phyloP scores from a whole-genome alignment of 2,888 invertebrate genomes.

The Allolobophora icterica region DNA sequence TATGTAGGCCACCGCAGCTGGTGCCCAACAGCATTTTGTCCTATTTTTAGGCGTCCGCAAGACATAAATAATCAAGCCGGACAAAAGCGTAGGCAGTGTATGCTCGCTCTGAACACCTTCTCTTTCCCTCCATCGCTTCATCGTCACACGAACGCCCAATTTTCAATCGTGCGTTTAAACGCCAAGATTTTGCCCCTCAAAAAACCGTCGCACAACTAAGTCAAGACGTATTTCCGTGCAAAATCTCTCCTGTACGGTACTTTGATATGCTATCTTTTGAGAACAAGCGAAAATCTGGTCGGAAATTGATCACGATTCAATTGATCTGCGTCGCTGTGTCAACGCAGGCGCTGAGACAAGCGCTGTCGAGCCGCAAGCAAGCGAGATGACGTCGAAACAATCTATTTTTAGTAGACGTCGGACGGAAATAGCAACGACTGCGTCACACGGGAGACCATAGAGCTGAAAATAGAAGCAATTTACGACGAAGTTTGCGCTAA shows the following conservation, averaged over 20 bases:
- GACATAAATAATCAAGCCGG: no score
- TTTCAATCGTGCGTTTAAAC: neutral
- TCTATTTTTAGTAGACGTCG: neutral
- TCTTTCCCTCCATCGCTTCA: neutral
- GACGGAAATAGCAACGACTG: neutral
- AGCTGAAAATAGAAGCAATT: conserved; percentile 17
- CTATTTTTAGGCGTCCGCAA: neutral
- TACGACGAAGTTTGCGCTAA: neutral
- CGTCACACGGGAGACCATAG: neutral
- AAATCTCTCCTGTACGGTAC: neutral
- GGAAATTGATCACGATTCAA: neutral
- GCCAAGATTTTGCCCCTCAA: neutral
- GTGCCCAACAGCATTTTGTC: neutral
- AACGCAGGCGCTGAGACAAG: neutral
- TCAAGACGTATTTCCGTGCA: neutral
- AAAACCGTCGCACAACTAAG: neutral
- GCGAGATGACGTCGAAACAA: neutral
- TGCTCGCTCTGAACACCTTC: neutral
- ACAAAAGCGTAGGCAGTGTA: neutral
- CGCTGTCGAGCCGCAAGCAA: neutral
- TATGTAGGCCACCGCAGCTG: neutral
- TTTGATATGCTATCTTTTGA: neutral
- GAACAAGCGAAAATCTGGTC: neutral
- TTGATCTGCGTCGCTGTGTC: neutral
- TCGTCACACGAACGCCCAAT: neutral